These are phyloP conservation scores for Lasius fuliginosus DNA, from an alignment of 2,888 invertebrate species.

Conservation along the genomic window DNA sequence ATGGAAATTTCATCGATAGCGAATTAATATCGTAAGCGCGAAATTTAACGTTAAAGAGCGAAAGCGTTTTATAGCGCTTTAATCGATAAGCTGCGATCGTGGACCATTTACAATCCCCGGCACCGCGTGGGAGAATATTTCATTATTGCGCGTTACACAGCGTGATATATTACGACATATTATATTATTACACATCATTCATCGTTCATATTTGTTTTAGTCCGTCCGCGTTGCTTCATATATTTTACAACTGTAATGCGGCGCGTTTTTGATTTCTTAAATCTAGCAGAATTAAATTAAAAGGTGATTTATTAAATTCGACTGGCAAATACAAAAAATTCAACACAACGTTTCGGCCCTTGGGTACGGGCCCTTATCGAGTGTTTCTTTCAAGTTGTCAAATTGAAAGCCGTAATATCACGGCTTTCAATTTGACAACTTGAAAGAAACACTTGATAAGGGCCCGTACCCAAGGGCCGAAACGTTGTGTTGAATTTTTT, in stretches of 20 bases:
- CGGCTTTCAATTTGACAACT: too few relatives aligned
- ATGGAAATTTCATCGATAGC: slow-evolving; percentile 37
- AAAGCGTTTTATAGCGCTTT: slow-evolving; percentile 46
- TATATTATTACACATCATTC: slow-evolving; percentile 43
- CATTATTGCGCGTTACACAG: slow-evolving; percentile 45
- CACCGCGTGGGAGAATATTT: slow-evolving; percentile 41
- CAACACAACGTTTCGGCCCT: too few relatives aligned
- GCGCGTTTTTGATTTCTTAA: slow-evolving; percentile 4
- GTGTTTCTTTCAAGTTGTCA: too few relatives aligned
- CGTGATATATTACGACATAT: slow-evolving; percentile 47
- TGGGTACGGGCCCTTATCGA: too few relatives aligned
- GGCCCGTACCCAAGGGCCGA: too few relatives aligned
- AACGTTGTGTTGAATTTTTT: too few relatives aligned
- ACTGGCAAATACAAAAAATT: too few relatives aligned
- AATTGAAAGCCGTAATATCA: too few relatives aligned
- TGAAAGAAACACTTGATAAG: too few relatives aligned
- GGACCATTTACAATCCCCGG: slow-evolving; percentile 37
- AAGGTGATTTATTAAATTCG: too few relatives aligned
- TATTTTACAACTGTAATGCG: not conserved
- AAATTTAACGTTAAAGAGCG: slow-evolving; percentile 55
- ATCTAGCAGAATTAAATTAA: not conserved
- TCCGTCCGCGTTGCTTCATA: slow-evolving; percentile 14
- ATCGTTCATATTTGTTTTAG: slow-evolving; percentile 48
- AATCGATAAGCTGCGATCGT: slow-evolving; percentile 53
- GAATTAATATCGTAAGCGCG: slow-evolving; percentile 42